A percentile compares a stretch with the other conserved stretches of the same genome.
phyloP scores from a whole-genome alignment of 1,140 invertebrate genomes.

The Brachystomella parvula region DNA sequence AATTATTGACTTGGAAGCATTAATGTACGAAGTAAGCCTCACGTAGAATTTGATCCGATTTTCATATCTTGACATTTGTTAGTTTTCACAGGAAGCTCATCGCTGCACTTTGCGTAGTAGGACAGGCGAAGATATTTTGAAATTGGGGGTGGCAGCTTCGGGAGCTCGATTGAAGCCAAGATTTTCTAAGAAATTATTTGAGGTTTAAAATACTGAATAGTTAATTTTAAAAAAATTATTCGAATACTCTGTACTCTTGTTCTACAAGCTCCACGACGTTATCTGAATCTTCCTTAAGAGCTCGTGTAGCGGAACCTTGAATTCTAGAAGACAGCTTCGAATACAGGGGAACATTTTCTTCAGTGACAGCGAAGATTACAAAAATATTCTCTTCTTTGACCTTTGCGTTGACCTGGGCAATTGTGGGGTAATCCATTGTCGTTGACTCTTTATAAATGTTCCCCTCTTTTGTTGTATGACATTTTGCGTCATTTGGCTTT shows the following conservation, averaged over 20 bases:
- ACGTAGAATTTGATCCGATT: conserved; percentile 12
- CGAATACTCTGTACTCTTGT: conserved; percentile 76
- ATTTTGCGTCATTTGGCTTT: conserved; percentile 84
- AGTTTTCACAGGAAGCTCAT: neutral
- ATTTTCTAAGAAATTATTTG: conserved; percentile 14
- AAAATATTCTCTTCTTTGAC: conserved; percentile 26
- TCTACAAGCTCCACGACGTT: conserved; percentile 87
- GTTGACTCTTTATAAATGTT: conserved; percentile 73
- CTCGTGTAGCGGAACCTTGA: conserved; percentile 73
- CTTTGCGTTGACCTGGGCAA: conserved; percentile 48
- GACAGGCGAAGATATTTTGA: conserved; percentile 11
- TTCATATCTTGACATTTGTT: conserved; percentile 16
- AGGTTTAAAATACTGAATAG: conserved; percentile 2
- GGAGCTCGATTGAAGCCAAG: conserved; percentile 6
- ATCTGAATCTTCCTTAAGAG: conserved; percentile 74
- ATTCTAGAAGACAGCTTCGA: conserved; percentile 65
- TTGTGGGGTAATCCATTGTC: conserved; percentile 59
- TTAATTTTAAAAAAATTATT: conserved; percentile 8
- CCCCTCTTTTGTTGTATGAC: conserved; percentile 63
- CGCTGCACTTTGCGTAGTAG: conserved; percentile 8
- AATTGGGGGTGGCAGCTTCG: neutral
- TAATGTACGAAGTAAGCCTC: neutral
- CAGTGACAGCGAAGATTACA: conserved; percentile 47
- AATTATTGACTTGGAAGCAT: neutral
- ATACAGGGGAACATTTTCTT: conserved; percentile 72